Evolutionary conservation across 2,797 vertebrate genomes (phyloP).

Genomic region (Mionectes olivaceus): DNA sequence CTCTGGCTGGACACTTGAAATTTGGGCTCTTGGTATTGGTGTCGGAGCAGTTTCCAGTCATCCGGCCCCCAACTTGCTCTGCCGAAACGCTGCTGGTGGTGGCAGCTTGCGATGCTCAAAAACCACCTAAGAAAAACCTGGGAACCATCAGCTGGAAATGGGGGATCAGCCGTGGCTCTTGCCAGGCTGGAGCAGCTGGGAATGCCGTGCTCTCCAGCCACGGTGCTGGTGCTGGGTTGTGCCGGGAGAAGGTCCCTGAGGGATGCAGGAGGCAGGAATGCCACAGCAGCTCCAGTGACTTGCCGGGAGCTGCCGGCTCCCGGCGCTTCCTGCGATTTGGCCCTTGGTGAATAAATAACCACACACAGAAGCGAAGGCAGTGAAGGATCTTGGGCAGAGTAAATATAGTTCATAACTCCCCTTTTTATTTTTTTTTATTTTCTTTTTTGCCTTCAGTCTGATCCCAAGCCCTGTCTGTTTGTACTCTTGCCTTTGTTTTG

Average conservation of each 20-base stretch:
- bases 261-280: not conserved
- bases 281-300: not conserved
- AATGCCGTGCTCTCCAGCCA: rapidly evolving
- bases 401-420: conserved; percentile 43
- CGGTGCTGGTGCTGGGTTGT: rapidly evolving
- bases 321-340: not conserved
- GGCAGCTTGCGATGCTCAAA: not conserved
- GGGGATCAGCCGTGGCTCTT: rapidly evolving
- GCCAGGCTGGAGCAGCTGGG: rapidly evolving
- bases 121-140: not conserved
- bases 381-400: not conserved
- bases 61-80: not conserved
- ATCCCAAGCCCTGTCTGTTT: conserved; percentile 21
- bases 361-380: not conserved
- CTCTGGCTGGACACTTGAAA: rapidly evolving
- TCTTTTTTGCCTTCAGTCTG: not conserved
- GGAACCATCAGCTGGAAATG: not conserved
- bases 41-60: rapidly evolving
- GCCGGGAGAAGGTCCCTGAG: not conserved
- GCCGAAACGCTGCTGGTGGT: rapidly evolving
- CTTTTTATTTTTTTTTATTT: not conserved
- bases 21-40: rapidly evolving
- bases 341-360: not conserved
- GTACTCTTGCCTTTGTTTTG: conserved; percentile 42
- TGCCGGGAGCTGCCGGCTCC: not conserved